A percentile compares a stretch with the other conserved stretches of the same genome.
These are phyloP conservation scores for Fragum whitleyi DNA, from an alignment of 2,888 invertebrate species.

Conservation along the genomic window DNA sequence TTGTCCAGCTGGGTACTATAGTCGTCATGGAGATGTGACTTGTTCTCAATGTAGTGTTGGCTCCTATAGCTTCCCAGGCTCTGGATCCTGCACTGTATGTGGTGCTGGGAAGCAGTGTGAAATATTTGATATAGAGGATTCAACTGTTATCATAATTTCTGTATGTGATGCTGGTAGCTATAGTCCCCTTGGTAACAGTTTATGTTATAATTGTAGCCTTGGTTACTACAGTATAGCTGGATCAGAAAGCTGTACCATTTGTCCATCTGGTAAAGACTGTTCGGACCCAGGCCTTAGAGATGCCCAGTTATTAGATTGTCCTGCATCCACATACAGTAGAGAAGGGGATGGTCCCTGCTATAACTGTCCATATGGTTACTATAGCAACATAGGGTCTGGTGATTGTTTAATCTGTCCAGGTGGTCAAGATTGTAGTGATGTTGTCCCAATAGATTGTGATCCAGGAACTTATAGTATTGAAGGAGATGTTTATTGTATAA, in stretches of 20 bases:
- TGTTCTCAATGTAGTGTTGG: conserved; percentile 72
- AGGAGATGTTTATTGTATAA: conserved; percentile 60
- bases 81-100: conserved; percentile 70
- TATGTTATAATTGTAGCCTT: conserved; percentile 71
- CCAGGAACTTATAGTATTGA: conserved; percentile 67
- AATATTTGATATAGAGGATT: conserved; percentile 25
- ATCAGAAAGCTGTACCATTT: conserved; percentile 69
- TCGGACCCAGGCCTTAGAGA: conserved; percentile 42
- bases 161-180: conserved; percentile 75
- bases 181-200: conserved; percentile 72
- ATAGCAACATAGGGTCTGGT: conserved; percentile 60
- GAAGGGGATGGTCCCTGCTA: conserved; percentile 64
- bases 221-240: conserved; percentile 60
- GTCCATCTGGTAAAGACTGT: conserved; percentile 75
- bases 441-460: conserved; percentile 47
- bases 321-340: conserved; percentile 68
- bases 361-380: conserved; percentile 68
- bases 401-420: conserved; percentile 73
- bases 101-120: conserved; percentile 66
- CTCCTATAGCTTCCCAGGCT: conserved; percentile 74
- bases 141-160: conserved; percentile 23
- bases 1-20: conserved; percentile 65
- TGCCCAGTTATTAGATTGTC: conserved; percentile 28
- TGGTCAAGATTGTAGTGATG: conserved; percentile 67
- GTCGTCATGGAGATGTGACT: conserved; percentile 62